Evolutionary conservation across 53 echinoderm and acorn worm species (phyloP).

Genomic region (Crossaster papposus): DNA sequence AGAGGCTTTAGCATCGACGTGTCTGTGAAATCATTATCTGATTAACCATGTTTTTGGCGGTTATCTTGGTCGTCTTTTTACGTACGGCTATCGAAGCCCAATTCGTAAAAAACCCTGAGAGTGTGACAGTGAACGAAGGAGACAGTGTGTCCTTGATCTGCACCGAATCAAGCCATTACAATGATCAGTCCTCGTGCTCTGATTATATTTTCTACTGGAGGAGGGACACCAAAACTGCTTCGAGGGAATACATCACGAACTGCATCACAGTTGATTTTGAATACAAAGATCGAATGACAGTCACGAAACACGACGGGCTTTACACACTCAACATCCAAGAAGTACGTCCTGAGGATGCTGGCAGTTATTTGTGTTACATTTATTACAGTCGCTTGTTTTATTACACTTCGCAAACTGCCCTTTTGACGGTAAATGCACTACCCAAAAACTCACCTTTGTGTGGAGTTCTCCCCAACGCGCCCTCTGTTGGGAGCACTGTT

Average conservation of each 20-base stretch:
- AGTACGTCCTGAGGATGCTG: slow-evolving; percentile 1
- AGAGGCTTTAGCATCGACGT: no score
- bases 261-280: background rate
- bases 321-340: slow-evolving; percentile 4
- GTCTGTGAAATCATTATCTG: background rate
- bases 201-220: background rate
- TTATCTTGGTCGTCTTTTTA: background rate
- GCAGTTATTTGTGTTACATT: slow-evolving; percentile 14
- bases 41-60: background rate
- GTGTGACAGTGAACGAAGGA: slow-evolving; percentile 37
- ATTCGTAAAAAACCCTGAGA: background rate
- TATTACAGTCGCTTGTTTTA: background rate
- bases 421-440: background rate
- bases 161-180: background rate
- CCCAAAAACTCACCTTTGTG: background rate
- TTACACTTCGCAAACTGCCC: background rate
- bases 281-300: background rate
- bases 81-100: background rate
- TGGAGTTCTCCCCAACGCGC: background rate
- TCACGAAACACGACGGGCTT: background rate
- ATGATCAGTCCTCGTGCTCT: background rate
- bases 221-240: background rate
- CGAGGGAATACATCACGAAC: background rate
- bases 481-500: slow-evolving; percentile 3
- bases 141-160: slow-evolving; percentile 20